Evolutionary conservation across 2,888 invertebrate species (phyloP).

Genomic region (Polyommatus iphigenia): DNA sequence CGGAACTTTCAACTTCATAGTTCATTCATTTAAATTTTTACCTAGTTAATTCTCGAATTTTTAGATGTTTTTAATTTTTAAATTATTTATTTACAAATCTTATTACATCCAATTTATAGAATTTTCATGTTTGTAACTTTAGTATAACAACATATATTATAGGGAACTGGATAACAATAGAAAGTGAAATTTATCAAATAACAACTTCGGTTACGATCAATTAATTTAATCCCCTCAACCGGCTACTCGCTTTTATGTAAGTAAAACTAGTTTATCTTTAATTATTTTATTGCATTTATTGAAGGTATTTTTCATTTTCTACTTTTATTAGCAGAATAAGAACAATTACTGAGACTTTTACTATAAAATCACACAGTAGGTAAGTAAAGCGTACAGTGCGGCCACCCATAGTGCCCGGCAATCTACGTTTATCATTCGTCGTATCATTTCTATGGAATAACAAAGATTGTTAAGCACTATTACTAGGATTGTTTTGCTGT

Average conservation of each 20-base stretch:
- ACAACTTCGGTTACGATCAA: not conserved
- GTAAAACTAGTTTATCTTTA: conserved; percentile 1
- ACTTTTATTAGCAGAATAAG: not conserved
- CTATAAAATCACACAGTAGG: too few relatives aligned
- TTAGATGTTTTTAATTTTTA: not conserved
- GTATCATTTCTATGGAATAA: not conserved
- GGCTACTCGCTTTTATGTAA: conserved; percentile 11
- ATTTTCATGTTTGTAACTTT: not conserved
- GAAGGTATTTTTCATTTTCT: not conserved
- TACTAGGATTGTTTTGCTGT: too few relatives aligned
- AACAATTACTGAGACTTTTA: too few relatives aligned
- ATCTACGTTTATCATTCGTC: not conserved
- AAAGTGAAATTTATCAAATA: not conserved
- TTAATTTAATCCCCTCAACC: not conserved
- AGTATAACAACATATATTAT: not conserved
- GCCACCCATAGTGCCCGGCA: not conserved
- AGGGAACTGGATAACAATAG: not conserved
- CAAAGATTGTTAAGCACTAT: not conserved
- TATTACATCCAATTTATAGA: not conserved
- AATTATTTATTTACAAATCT: not conserved
- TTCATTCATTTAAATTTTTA: too few relatives aligned
- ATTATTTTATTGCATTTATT: not conserved
- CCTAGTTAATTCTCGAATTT: not conserved
- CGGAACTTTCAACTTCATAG: too few relatives aligned
- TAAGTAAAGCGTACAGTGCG: not conserved